These are phyloP conservation scores for Crax fasciolata DNA, from an alignment of 2,797 vertebrate species.

Conservation along the genomic window DNA sequence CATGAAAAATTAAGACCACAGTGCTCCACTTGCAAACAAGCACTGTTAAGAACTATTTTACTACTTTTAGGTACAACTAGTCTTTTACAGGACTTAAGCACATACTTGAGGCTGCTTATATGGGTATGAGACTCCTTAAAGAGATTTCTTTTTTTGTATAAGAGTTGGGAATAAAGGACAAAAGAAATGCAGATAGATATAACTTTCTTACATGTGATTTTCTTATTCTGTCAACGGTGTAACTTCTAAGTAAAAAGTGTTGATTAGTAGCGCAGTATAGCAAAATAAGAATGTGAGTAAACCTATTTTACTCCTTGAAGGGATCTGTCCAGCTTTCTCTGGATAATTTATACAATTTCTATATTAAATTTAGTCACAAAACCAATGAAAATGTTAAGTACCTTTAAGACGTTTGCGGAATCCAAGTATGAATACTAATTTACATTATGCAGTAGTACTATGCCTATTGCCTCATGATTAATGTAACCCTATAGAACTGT, in stretches of 20 bases:
- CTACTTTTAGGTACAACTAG: background rate
- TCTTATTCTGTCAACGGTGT: background rate
- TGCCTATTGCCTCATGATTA: background rate
- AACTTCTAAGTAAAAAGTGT: background rate
- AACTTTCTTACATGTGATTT: background rate
- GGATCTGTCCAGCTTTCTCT: background rate
- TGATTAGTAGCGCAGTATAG: background rate
- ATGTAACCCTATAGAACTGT: background rate
- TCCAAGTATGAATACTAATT: background rate
- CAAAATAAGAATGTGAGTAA: background rate
- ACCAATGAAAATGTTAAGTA: constrained; percentile 4
- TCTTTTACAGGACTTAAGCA: background rate
- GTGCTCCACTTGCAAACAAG: background rate
- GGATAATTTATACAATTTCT: background rate
- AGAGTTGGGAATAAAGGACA: background rate
- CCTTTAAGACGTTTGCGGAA: constrained; percentile 19
- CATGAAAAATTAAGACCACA: constrained; percentile 8
- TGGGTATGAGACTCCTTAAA: background rate
- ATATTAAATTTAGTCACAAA: background rate
- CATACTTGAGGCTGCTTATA: background rate
- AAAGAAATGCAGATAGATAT: background rate
- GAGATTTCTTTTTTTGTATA: background rate
- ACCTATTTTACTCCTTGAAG: background rate
- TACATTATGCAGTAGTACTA: background rate
- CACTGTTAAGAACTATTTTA: background rate